These are phyloP conservation scores for Petrolisthes cinctipes DNA, from an alignment of 2,888 invertebrate genomes.

Conservation along the genomic window DNA sequence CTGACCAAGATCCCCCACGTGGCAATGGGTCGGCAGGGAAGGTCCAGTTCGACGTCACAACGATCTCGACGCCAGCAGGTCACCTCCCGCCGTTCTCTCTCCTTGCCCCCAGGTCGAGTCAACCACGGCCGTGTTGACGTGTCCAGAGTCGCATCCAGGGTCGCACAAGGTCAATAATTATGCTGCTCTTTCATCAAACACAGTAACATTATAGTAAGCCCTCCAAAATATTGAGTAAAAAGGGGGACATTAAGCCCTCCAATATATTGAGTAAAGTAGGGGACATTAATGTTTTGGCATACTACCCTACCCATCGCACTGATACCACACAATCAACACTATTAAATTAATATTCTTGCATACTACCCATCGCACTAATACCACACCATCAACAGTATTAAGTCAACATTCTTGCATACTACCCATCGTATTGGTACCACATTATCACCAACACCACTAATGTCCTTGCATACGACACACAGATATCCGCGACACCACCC, in stretches of 20 bases:
- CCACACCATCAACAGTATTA: too few relatives aligned
- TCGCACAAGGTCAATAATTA: conserved; percentile 39
- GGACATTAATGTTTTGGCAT: too few relatives aligned
- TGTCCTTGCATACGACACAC: neutral
- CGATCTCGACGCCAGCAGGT: conserved; percentile 13
- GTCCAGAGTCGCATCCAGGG: conserved; percentile 52
- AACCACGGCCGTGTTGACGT: conserved; percentile 63
- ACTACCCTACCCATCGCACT: too few relatives aligned
- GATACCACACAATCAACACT: too few relatives aligned
- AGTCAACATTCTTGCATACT: too few relatives aligned
- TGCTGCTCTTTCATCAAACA: neutral
- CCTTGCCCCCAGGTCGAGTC: conserved; percentile 59
- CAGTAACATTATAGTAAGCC: neutral
- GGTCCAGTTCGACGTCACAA: conserved; percentile 27
- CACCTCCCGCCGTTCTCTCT: conserved; percentile 46
- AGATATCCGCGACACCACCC: conserved; percentile 60
- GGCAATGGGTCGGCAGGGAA: conserved; percentile 29
- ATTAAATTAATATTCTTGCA: too few relatives aligned
- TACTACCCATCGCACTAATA: too few relatives aligned
- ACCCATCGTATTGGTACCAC: too few relatives aligned
- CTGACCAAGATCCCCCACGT: conserved; percentile 64
- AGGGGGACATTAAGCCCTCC: too few relatives aligned
- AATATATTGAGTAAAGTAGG: too few relatives aligned
- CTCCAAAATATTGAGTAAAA: neutral
- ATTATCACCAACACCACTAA: too few relatives aligned